These are phyloP conservation scores for Myripristis murdjan DNA, from an alignment of 2,797 vertebrate genomes.

Conservation along the genomic window DNA sequence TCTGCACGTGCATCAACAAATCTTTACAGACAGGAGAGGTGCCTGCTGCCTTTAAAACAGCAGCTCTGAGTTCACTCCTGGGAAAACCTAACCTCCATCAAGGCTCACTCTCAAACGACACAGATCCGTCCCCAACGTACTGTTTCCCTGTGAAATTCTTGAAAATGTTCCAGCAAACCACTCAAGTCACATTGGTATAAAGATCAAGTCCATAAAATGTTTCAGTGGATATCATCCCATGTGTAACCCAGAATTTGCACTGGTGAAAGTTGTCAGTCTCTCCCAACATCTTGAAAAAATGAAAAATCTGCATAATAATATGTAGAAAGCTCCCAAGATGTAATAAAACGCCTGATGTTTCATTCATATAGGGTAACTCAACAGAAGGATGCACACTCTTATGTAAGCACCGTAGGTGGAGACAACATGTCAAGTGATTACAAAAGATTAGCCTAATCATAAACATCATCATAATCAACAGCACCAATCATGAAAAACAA, in stretches of 20 bases:
- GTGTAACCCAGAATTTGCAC: constrained; percentile 6
- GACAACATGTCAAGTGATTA: no score
- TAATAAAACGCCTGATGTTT: no score
- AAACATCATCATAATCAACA: no score
- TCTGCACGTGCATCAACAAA: constrained; percentile 61
- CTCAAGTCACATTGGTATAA: constrained; percentile 24
- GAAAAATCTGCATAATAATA: no score
- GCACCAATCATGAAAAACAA: no score
- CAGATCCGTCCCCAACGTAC: constrained; percentile 12
- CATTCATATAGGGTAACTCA: no score
- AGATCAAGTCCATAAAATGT: constrained; percentile 34
- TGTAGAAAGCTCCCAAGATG: no score
- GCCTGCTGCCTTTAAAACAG: constrained; percentile 56
- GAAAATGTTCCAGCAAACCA: constrained; percentile 15
- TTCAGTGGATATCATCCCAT: constrained; percentile 23
- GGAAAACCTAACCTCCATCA: constrained; percentile 48
- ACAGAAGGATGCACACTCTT: no score
- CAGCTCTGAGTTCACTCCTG: constrained; percentile 35
- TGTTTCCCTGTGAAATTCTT: constrained; percentile 34
- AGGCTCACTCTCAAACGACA: constrained; percentile 28
- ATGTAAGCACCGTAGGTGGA: no score
- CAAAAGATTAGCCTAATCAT: no score
- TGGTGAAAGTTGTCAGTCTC: constrained; percentile 23
- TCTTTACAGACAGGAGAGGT: constrained; percentile 52
- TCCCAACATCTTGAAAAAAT: no score